Conservation (phyloP, 2,888 invertebrate species). For the Polyploca ridens region DNA sequence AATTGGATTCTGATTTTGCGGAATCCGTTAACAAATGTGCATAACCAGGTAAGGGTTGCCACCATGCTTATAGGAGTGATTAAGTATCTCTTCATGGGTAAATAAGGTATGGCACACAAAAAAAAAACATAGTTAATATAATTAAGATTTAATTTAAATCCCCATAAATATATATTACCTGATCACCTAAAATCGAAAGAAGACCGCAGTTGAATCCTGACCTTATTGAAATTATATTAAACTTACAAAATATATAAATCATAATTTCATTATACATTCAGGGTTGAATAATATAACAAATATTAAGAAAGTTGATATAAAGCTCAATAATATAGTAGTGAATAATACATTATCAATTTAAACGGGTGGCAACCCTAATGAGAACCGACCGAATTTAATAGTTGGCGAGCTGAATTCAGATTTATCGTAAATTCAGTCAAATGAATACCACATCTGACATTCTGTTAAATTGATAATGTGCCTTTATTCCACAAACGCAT, state of each 20-base stretch:
- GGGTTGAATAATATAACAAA: too few species aligned
- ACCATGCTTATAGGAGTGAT: not conserved
- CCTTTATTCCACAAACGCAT: not conserved
- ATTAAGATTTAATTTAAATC: not conserved
- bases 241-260: too few species aligned
- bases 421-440: conserved; percentile 9
- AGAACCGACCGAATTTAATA: conserved; percentile 12
- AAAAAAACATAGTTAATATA: not conserved
- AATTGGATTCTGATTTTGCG: conserved; percentile 12
- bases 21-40: conserved; percentile 8
- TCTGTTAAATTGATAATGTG: conserved; percentile 5
- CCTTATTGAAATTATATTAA: too few species aligned
- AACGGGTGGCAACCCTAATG: not conserved
- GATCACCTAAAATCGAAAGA: not conserved
- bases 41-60: not conserved
- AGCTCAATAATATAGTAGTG: too few species aligned
- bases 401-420: conserved; percentile 5
- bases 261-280: too few species aligned
- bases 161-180: not conserved
- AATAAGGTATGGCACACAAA: not conserved
- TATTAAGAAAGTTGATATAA: too few species aligned
- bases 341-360: not conserved
- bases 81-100: not conserved
- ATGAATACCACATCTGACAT: conserved; percentile 8
- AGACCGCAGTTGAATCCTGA: too few species aligned